Percentiles rank a stretch among this genome's conserved stretches.
Evolutionary conservation across 2,797 vertebrate genomes (phyloP).

Genomic region (Lagorchestes hirsutus): DNA sequence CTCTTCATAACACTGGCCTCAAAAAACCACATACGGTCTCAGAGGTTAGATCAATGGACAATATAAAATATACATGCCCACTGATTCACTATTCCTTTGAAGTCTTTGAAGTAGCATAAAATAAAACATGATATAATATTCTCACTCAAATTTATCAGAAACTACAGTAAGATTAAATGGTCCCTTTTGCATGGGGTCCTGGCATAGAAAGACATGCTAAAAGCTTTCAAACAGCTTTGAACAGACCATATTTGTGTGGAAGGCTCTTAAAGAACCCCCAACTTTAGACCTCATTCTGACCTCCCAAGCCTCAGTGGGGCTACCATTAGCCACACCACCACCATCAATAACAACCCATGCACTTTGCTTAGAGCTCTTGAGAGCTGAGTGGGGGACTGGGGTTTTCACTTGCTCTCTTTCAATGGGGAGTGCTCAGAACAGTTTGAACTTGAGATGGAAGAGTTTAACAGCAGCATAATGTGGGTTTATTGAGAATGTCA

Average conservation of each 20-base stretch:
- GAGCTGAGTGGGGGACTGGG: background rate
- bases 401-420: background rate
- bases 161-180: slow-evolving; percentile 34
- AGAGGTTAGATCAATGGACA: slow-evolving; percentile 49
- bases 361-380: background rate
- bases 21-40: slow-evolving; percentile 5
- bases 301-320: background rate
- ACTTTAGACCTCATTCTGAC: background rate
- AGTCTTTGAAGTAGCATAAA: slow-evolving; percentile 50
- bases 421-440: background rate
- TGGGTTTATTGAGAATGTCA: background rate
- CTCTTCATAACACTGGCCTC: slow-evolving; percentile 33
- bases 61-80: slow-evolving; percentile 29
- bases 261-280: slow-evolving; percentile 1
- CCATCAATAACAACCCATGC: slow-evolving; percentile 3
- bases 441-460: background rate
- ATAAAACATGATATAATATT: slow-evolving; percentile 48
- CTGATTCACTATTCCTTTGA: slow-evolving; percentile 57
- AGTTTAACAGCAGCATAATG: background rate
- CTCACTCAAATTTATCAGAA: slow-evolving; percentile 42
- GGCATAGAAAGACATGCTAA: slow-evolving; percentile 1
- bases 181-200: background rate
- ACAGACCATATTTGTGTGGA: background rate
- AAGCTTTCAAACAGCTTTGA: background rate
- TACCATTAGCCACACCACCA: background rate